Conservation (phyloP, 2,888 invertebrate species). For the Sthenelais limicola region DNA sequence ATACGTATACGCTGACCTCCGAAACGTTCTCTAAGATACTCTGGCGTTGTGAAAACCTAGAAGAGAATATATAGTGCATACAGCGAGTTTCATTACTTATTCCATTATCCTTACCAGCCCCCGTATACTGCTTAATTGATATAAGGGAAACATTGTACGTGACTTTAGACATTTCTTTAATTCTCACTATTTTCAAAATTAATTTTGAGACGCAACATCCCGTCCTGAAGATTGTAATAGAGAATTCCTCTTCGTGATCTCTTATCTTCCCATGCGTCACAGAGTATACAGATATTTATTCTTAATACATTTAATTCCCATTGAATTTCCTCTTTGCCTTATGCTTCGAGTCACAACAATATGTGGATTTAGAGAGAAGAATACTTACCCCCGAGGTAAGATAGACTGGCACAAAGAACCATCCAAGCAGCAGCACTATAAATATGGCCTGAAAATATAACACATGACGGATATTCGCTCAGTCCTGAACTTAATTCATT, state of each 20-base stretch:
- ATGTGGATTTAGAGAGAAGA: not conserved
- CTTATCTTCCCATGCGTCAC: too few relatives aligned
- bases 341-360: not conserved
- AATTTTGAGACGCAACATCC: not conserved
- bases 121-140: too few relatives aligned
- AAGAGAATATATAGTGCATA: not conserved
- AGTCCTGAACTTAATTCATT: not conserved
- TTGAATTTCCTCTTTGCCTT: not conserved
- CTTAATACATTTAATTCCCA: too few relatives aligned
- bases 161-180: too few relatives aligned
- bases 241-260: not conserved
- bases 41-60: slow-evolving; percentile 75
- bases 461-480: not conserved
- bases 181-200: not conserved
- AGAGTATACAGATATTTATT: too few relatives aligned
- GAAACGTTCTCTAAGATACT: slow-evolving; percentile 74
- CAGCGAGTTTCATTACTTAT: too few relatives aligned
- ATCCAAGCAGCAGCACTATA: slow-evolving; percentile 74
- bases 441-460: slow-evolving; percentile 72
- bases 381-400: slow-evolving; percentile 72
- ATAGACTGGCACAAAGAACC: slow-evolving; percentile 75
- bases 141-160: too few relatives aligned
- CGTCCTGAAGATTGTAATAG: not conserved
- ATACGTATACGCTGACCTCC: slow-evolving; percentile 75
- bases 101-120: too few relatives aligned